Base-by-base conservation (phyloP, 2,797 vertebrate species). In the Lemur catta region DNA sequence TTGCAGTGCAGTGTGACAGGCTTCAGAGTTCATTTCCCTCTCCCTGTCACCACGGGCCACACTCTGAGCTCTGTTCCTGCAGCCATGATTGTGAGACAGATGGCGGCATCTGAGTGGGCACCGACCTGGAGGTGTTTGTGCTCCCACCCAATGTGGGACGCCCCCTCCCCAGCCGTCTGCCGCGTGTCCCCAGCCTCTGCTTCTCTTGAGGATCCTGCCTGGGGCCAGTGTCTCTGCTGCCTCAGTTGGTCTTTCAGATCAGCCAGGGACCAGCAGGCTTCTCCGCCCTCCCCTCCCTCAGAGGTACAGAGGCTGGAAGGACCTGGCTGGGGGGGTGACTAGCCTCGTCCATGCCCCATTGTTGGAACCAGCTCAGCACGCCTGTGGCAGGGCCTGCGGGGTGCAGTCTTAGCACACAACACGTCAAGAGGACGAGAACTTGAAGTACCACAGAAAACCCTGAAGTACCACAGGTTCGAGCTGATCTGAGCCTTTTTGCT, bases 61-160 rank as follows among this genome's bases (percentile, higher is more conserved):
- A 74, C 35, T 63, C 93, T 88, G 57, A 91, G 46, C 92, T 81
- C 57, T 8, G 75, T 15, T 95, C n/a, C 59, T 69, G 41, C 33
- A 43, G 35, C 50, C 57, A 76, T n/a, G 10, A 46, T 67, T 43
- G 28, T 18, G 41, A 50, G 28, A 20, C 0, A 5, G 38, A 50
- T 14, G 1, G 59, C 7, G 26, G 7, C 55, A 38, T 74, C 61
- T 2, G 35, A 38, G 28, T 22, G 24, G 38, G 50, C 50, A 94
- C 30, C 20, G 18, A 63, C 33, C 35, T 30, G 43, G 76, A 63
- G 28, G 15, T 43, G 35, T 28, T 59, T 20, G 41, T 13, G n/a
- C 35, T 41, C 61, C n/a, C n/a, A 26, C 22, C 33, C 1, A 4
- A 33, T 11, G 10, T 69, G 43, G 65, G 35, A 20, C 48, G 13